Evolutionary conservation across 2,797 vertebrate genomes (phyloP).

Genomic region (Sebastes paucispinis): DNA sequence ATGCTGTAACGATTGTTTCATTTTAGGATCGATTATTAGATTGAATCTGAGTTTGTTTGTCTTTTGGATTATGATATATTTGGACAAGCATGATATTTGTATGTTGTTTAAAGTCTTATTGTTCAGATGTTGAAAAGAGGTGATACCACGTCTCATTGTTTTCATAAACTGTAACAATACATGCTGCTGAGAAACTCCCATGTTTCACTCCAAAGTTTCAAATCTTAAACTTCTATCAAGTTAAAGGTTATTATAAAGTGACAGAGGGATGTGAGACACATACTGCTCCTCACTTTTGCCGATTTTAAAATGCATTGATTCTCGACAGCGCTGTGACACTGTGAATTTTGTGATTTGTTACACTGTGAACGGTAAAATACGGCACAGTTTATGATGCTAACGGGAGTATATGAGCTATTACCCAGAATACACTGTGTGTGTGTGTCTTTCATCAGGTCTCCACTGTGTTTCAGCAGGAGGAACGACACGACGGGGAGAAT

Average conservation of each 20-base stretch:
- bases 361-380: neutral
- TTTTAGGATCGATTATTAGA: neutral
- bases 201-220: neutral
- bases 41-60: neutral
- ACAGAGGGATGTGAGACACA: slow-evolving; percentile 3
- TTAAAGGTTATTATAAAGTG: slow-evolving; percentile 8
- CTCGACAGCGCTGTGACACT: neutral
- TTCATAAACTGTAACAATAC: neutral
- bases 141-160: neutral
- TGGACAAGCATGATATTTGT: neutral
- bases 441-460: slow-evolving; percentile 31
- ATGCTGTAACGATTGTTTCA: neutral
- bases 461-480: slow-evolving; percentile 51
- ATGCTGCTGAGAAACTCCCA: neutral
- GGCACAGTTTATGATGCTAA: neutral
- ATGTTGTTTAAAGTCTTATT: neutral
- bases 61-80: neutral
- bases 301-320: slow-evolving; percentile 6
- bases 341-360: slow-evolving; percentile 18
- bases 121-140: neutral
- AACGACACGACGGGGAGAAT: slow-evolving; percentile 37
- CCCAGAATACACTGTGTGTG: slow-evolving; percentile 25
- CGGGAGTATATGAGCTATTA: slow-evolving; percentile 8
- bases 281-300: neutral
- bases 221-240: neutral